Conservation (phyloP, 1,140 invertebrate genomes). For the Brachionus rubens region DNA sequence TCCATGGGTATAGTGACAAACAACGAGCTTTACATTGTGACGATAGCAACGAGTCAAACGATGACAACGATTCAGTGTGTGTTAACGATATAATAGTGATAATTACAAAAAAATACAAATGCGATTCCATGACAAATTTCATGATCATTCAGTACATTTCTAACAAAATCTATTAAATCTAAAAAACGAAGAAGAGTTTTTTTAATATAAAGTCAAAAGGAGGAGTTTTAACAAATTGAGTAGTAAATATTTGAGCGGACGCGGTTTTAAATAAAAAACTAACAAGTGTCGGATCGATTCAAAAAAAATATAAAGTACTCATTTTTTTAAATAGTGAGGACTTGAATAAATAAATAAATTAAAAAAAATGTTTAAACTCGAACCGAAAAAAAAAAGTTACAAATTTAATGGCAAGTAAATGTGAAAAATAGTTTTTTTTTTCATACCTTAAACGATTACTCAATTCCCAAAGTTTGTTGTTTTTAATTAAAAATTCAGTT, state of each 20-base stretch:
- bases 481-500: slow-evolving; percentile 2
- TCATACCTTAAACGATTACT: background rate
- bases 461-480: too few species aligned
- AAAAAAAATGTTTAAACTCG: too few species aligned
- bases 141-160: too few species aligned
- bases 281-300: background rate
- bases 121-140: too few species aligned
- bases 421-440: slow-evolving; percentile 17
- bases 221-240: background rate
- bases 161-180: too few species aligned
- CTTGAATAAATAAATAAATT: too few species aligned
- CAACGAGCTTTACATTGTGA: slow-evolving; percentile 44
- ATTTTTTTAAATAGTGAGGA: background rate
- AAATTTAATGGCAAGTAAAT: slow-evolving; percentile 9
- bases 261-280: background rate
- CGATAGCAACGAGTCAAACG: slow-evolving; percentile 41
- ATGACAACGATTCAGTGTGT: background rate
- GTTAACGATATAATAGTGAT: background rate
- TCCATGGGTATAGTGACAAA: slow-evolving; percentile 38
- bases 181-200: background rate
- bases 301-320: background rate
- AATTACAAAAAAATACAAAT: background rate
- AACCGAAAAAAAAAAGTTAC: too few species aligned
- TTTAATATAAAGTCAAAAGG: background rate
- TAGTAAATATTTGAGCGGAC: slow-evolving; percentile 36